A percentile compares a stretch with the other conserved stretches of the same genome.
Conservation (phyloP, 2,888 invertebrate species). For the Andrena fulva region DNA sequence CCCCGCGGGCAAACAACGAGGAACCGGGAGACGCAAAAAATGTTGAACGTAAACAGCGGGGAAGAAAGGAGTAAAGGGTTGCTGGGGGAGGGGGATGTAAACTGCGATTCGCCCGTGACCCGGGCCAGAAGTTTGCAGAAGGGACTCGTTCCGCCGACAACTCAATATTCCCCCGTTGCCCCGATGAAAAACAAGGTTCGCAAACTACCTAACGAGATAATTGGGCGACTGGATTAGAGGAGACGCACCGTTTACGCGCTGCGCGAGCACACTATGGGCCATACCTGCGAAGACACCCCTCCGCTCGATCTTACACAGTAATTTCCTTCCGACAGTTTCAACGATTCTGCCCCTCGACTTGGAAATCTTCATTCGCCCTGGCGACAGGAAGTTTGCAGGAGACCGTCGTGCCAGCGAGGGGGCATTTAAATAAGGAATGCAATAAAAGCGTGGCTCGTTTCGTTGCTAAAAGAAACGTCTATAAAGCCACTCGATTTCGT, state of each 20-base stretch:
- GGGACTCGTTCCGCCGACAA: not conserved
- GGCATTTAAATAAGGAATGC: not conserved
- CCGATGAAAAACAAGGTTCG: not conserved
- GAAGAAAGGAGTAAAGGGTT: conserved; percentile 14
- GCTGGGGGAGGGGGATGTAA: not conserved
- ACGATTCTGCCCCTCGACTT: not conserved
- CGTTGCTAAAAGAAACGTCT: not conserved
- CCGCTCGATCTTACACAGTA: not conserved
- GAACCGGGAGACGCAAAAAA: conserved; percentile 2
- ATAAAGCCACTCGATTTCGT: not conserved
- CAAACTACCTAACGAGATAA: not conserved
- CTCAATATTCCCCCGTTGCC: not conserved
- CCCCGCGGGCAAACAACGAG: not conserved
- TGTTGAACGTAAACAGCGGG: conserved; percentile 6
- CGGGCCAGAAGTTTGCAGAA: not conserved
- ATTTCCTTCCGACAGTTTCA: not conserved
- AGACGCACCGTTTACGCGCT: not conserved
- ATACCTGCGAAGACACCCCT: not conserved
- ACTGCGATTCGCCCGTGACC: conserved; percentile 19
- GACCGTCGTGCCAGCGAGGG: not conserved
- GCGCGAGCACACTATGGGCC: not conserved
- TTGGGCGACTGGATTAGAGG: conserved; percentile 4
- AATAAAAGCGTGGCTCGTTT: not conserved
- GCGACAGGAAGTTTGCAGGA: not conserved
- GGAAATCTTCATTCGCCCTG: not conserved